A percentile compares a stretch with the other conserved stretches of the same genome.
These are phyloP conservation scores for Spodoptera littoralis DNA, from an alignment of 2,888 invertebrate species.

Conservation along the genomic window DNA sequence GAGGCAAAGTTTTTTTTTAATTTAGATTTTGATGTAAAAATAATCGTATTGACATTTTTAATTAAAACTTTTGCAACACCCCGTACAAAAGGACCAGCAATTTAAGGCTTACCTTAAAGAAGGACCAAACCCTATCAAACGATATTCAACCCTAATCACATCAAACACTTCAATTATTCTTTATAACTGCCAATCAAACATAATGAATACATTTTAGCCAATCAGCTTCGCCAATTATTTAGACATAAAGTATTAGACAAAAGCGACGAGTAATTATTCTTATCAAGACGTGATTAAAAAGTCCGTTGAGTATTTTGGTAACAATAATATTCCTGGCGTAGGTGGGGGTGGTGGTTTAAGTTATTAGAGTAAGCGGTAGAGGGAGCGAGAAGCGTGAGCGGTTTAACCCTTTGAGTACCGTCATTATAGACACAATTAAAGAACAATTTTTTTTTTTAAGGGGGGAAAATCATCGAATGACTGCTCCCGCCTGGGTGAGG, in stretches of 20 bases:
- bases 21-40: too few species aligned
- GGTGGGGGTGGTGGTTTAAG: conserved; percentile 65
- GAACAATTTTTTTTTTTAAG: too few species aligned
- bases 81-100: background rate
- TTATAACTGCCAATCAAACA: conserved; percentile 29
- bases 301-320: conserved; percentile 79
- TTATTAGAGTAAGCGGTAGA: conserved; percentile 37
- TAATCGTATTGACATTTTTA: background rate
- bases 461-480: too few species aligned
- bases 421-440: too few species aligned
- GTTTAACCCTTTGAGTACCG: too few species aligned
- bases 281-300: conserved; percentile 76
- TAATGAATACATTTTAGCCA: conserved; percentile 56
- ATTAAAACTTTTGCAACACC: background rate
- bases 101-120: background rate
- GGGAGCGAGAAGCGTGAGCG: background rate
- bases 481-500: too few species aligned
- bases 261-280: conserved; percentile 75
- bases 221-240: conserved; percentile 60
- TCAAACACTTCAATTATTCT: conserved; percentile 16
- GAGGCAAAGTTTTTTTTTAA: conserved; percentile 1
- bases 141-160: background rate
- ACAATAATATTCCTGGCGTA: conserved; percentile 80
- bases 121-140: background rate
- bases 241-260: conserved; percentile 58